Conservation (phyloP, 2,797 vertebrate species). For the Ataeniobius toweri region DNA sequence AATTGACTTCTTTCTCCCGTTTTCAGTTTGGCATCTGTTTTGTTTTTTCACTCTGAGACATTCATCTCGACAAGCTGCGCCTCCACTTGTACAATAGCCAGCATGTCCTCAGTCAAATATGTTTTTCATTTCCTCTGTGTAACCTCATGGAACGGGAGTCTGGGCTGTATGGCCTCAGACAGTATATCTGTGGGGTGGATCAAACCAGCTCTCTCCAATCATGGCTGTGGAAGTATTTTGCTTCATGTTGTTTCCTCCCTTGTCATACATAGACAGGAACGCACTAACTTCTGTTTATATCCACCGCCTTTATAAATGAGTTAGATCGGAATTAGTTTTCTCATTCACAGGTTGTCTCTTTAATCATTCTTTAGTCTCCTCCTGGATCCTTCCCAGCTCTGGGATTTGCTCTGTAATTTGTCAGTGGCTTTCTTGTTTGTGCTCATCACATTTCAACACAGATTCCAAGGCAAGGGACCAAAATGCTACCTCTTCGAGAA, state of each 20-base stretch:
- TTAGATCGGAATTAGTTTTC: slow-evolving; percentile 44
- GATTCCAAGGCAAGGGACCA: slow-evolving; percentile 44
- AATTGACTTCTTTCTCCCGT: background rate
- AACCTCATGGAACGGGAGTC: slow-evolving; percentile 53
- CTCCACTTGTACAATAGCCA: slow-evolving; percentile 51
- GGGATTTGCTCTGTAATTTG: slow-evolving; percentile 60
- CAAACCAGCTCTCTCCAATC: slow-evolving; percentile 31
- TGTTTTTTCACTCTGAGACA: slow-evolving; percentile 8
- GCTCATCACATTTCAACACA: slow-evolving; percentile 63
- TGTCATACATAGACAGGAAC: slow-evolving; percentile 28
- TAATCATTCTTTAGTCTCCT: slow-evolving; percentile 61
- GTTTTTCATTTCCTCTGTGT: slow-evolving; percentile 75
- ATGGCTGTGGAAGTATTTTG: slow-evolving; percentile 32
- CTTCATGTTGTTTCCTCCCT: slow-evolving; percentile 33
- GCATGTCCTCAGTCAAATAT: slow-evolving; percentile 69
- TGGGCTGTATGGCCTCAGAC: slow-evolving; percentile 40
- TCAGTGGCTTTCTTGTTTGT: slow-evolving; percentile 60
- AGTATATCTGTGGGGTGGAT: slow-evolving; percentile 51
- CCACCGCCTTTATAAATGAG: slow-evolving; percentile 32
- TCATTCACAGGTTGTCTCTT: slow-evolving; percentile 48
- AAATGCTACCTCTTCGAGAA: slow-evolving; percentile 56
- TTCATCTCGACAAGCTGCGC: slow-evolving; percentile 38
- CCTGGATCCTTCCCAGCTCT: slow-evolving; percentile 43
- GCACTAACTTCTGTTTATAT: slow-evolving; percentile 8
- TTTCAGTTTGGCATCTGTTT: background rate